A percentile compares a stretch with the other conserved stretches of the same genome.
Evolutionary conservation across 2,888 invertebrate species (phyloP).

Genomic region (Torymus aiolomorphi): DNA sequence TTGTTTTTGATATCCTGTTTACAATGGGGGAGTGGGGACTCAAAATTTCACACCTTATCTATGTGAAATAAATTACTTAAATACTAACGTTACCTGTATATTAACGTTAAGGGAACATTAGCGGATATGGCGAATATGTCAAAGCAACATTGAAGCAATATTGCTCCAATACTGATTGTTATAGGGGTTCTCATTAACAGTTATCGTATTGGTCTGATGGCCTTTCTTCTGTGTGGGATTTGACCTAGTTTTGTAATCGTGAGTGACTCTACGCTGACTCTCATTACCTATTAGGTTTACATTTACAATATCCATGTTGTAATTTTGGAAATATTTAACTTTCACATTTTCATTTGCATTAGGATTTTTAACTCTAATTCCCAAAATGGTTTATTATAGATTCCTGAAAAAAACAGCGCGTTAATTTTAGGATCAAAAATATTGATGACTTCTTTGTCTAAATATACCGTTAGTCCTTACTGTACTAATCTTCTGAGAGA

Average conservation of each 20-base stretch:
- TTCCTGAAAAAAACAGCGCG: slow-evolving; percentile 39
- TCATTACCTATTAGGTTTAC: slow-evolving; percentile 27
- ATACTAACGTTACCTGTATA: too few species aligned
- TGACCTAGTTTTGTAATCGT: neutral
- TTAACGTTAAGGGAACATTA: too few species aligned
- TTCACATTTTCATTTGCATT: slow-evolving; percentile 15
- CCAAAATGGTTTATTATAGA: slow-evolving; percentile 59
- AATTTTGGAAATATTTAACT: neutral
- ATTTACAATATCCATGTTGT: slow-evolving; percentile 8
- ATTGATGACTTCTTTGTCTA: slow-evolving; percentile 13
- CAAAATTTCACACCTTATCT: too few species aligned
- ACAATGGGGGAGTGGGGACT: too few species aligned
- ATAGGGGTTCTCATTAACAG: too few species aligned
- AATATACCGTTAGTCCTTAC: slow-evolving; percentile 5
- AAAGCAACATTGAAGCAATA: too few species aligned
- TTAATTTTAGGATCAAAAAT: neutral
- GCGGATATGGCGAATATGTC: too few species aligned
- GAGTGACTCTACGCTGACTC: slow-evolving; percentile 2
- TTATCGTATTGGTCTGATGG: neutral
- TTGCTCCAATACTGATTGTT: too few species aligned
- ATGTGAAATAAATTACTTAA: too few species aligned
- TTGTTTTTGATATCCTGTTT: too few species aligned
- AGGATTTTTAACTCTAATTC: slow-evolving; percentile 52
- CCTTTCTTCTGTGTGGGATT: neutral
- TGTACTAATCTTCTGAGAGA: slow-evolving; percentile 36